phyloP scores from a whole-genome alignment of 2,797 vertebrate species.

The Pantherophis alleghaniensis region DNA sequence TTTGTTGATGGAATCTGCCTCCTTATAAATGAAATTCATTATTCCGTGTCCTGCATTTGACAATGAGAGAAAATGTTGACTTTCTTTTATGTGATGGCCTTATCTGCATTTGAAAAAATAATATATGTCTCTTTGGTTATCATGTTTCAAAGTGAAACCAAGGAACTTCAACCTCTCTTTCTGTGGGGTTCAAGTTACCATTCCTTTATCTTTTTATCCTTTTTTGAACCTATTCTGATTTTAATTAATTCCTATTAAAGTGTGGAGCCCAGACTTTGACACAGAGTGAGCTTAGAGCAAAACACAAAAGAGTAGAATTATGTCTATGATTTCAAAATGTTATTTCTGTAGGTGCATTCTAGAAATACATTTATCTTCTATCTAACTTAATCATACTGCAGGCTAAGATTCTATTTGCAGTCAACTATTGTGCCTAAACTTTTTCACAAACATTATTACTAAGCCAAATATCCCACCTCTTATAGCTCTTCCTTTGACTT shows the following conservation, averaged over 20 bases:
- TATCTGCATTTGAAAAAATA: not conserved
- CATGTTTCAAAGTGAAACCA: not conserved
- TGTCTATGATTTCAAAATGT: not conserved
- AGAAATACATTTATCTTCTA: not conserved
- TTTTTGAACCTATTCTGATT: not conserved
- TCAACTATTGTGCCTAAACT: not conserved
- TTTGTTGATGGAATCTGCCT: not conserved
- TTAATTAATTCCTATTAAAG: not conserved
- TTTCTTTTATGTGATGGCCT: not conserved
- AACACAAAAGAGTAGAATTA: not conserved
- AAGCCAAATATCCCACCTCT: not conserved
- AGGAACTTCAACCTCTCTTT: not conserved
- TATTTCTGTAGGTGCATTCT: not conserved
- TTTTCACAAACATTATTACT: not conserved
- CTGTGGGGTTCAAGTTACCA: not conserved
- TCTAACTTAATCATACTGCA: not conserved
- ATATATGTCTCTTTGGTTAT: not conserved
- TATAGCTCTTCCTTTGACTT: not conserved
- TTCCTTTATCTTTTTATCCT: not conserved
- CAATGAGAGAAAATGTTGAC: not conserved
- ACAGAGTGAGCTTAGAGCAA: not conserved
- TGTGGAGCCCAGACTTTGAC: not conserved
- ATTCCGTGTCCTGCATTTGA: not conserved
- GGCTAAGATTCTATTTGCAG: not conserved
- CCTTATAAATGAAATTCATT: not conserved